Percentiles rank a stretch among this genome's conserved stretches.
Evolutionary conservation across 2,113 vertebrate genomes (phyloP).

Genomic region (Chloropsis hardwickii): DNA sequence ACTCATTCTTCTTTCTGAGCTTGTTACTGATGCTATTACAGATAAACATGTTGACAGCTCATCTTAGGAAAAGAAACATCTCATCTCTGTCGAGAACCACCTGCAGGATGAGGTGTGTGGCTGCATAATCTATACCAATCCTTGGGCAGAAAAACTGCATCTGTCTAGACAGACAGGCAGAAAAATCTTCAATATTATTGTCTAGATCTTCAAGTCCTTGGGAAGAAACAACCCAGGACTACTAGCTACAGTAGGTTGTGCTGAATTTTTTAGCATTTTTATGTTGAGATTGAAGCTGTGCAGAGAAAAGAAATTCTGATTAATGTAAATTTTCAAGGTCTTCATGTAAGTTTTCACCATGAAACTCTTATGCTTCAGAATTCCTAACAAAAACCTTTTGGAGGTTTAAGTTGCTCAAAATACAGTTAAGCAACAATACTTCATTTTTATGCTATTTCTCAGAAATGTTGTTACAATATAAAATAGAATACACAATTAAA

Average conservation of each 20-base stretch:
- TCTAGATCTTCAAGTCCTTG: not conserved
- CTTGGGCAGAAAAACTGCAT: not conserved
- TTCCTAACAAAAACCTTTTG: not conserved
- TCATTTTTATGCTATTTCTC: not conserved
- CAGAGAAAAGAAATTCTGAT: not conserved
- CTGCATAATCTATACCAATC: not conserved
- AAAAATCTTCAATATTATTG: not conserved
- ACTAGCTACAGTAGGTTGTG: not conserved
- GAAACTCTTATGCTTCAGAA: not conserved
- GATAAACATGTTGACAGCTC: slow-evolving; percentile 23
- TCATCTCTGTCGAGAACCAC: slow-evolving; percentile 10
- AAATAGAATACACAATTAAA: slow-evolving; percentile 8
- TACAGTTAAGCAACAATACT: not conserved
- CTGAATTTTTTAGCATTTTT: slow-evolving; percentile 5
- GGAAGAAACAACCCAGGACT: not conserved
- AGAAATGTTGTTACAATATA: not conserved
- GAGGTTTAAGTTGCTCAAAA: not conserved
- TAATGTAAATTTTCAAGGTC: not conserved
- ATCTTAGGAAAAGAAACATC: not conserved
- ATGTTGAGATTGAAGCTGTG: not conserved
- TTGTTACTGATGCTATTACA: slow-evolving; percentile 11
- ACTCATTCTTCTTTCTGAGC: not conserved
- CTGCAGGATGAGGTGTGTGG: not conserved
- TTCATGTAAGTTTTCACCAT: not conserved
- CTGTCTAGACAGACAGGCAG: not conserved